These are phyloP conservation scores for Leptobrachium ailaonicum DNA, from an alignment of 2,113 vertebrate species.

Conservation along the genomic window DNA sequence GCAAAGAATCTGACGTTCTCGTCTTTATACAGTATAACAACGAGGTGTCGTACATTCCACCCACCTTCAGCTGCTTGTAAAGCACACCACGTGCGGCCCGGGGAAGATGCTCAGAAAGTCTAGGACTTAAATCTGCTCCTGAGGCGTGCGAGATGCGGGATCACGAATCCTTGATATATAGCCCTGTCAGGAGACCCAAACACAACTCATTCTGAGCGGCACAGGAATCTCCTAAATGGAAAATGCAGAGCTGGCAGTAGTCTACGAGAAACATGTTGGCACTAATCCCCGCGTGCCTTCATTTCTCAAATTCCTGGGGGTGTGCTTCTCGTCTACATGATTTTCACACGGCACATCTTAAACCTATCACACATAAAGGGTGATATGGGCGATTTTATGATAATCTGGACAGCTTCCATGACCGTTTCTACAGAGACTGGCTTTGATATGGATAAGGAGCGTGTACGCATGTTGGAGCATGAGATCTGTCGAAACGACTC, in stretches of 20 bases:
- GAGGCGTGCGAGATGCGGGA: not conserved
- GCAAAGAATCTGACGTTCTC: not conserved
- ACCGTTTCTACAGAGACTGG: too few relatives aligned
- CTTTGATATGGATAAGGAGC: too few relatives aligned
- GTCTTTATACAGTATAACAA: too few relatives aligned
- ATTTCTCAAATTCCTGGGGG: slow-evolving; percentile 25
- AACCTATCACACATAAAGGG: too few relatives aligned
- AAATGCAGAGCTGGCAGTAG: slow-evolving; percentile 3
- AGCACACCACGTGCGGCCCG: not conserved
- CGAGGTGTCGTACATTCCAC: not conserved
- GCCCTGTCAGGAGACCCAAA: slow-evolving; percentile 25
- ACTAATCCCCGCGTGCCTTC: not conserved
- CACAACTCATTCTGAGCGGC: not conserved
- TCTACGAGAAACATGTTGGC: not conserved
- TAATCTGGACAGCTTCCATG: too few relatives aligned
- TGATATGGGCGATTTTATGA: too few relatives aligned
- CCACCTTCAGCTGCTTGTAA: not conserved
- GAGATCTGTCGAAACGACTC: too few relatives aligned
- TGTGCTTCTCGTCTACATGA: not conserved
- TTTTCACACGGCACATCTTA: too few relatives aligned
- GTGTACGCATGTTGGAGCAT: too few relatives aligned
- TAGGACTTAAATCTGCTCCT: not conserved
- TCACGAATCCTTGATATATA: slow-evolving; percentile 20
- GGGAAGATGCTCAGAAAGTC: not conserved
- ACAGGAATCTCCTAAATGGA: not conserved